These are phyloP conservation scores for Choloepus didactylus DNA, from an alignment of 2,797 vertebrate genomes.

Conservation along the genomic window DNA sequence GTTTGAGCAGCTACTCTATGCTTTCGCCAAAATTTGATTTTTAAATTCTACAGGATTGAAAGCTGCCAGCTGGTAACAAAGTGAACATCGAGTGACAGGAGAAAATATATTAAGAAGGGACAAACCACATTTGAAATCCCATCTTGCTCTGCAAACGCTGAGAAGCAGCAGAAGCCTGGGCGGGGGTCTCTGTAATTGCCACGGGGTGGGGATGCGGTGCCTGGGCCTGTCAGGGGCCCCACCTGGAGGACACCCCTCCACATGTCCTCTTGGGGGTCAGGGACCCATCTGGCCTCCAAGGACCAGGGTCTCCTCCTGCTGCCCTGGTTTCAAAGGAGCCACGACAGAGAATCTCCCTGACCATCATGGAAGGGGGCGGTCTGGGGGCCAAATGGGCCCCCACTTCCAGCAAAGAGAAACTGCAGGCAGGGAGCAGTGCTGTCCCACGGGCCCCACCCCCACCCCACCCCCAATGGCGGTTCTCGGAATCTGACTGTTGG, in stretches of 20 bases:
- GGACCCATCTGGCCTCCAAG: neutral
- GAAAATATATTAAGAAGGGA: neutral
- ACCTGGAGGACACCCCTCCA: neutral
- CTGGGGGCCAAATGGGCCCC: neutral
- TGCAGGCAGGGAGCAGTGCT: rapidly evolving
- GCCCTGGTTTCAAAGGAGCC: neutral
- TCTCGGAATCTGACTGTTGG: neutral
- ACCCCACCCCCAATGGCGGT: neutral
- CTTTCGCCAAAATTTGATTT: neutral
- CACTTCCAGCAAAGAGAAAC: neutral
- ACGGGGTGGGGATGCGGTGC: neutral
- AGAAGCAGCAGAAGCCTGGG: rapidly evolving
- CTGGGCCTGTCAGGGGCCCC: neutral
- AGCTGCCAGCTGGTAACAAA: neutral
- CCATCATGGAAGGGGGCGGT: no score
- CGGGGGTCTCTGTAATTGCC: neutral
- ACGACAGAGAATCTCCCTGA: neutral
- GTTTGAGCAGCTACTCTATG: neutral
- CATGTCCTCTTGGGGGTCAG: neutral
- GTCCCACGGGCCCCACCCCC: neutral
- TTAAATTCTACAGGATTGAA: neutral
- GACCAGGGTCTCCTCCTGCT: neutral
- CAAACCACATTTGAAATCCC: rapidly evolving
- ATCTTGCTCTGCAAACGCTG: rapidly evolving
- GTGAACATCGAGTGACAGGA: neutral